A percentile compares a stretch with the other conserved stretches of the same genome.
Evolutionary conservation across 2,113 vertebrate genomes (phyloP).

Genomic region (Heterotilapia buettikoferi): DNA sequence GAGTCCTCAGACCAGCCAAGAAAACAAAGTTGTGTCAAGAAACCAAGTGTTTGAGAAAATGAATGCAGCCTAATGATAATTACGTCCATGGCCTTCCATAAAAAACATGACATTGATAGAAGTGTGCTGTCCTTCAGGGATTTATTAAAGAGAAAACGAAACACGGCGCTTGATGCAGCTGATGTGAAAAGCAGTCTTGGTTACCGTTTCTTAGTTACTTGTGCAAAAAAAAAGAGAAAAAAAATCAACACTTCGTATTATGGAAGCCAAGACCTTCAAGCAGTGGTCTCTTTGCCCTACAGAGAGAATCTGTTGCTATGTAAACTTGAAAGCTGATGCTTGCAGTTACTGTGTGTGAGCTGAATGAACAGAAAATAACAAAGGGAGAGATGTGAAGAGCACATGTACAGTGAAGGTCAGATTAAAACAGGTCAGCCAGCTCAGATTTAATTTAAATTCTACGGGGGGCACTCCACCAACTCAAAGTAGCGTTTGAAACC

Average conservation of each 20-base stretch:
- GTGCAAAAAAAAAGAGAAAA: not conserved
- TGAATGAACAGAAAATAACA: not conserved
- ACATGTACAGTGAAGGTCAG: not conserved
- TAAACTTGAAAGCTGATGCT: not conserved
- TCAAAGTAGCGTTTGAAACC: not conserved
- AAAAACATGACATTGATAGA: not conserved
- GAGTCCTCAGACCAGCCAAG: not conserved
- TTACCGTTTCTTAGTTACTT: not conserved
- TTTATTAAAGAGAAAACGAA: not conserved
- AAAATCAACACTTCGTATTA: not conserved
- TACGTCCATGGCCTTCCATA: not conserved
- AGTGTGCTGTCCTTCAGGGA: not conserved
- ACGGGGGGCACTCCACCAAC: not conserved
- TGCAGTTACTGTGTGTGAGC: not conserved
- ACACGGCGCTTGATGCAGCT: not conserved
- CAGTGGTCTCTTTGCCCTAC: not conserved
- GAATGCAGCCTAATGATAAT: not conserved
- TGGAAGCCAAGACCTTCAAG: not conserved
- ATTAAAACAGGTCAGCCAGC: not conserved
- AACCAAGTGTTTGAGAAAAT: not conserved
- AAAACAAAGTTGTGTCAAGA: not conserved
- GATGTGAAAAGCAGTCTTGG: not conserved
- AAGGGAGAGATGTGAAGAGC: not conserved
- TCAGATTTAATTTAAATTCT: not conserved
- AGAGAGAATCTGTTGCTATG: not conserved